Evolutionary conservation across 2,113 vertebrate genomes (phyloP).

Genomic region (Gymnarchus niloticus): DNA sequence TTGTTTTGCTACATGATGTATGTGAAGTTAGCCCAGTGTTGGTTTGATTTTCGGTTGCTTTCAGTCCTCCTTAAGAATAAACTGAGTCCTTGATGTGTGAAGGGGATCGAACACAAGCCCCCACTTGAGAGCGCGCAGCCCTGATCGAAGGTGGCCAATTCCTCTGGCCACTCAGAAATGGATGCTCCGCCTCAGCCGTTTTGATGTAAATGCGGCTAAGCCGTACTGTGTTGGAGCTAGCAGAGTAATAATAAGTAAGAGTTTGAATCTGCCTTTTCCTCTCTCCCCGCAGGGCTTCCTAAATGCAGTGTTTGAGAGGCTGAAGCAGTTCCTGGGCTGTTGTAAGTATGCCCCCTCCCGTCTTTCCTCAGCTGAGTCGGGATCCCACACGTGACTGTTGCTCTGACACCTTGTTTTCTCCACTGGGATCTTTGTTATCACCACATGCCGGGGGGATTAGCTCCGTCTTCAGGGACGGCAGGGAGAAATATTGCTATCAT

Average conservation of each 20-base stretch:
- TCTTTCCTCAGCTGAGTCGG: neutral
- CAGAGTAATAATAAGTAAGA: neutral
- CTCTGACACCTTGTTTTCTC: neutral
- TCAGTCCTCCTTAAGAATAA: neutral
- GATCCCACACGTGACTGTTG: neutral
- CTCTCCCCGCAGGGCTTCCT: constrained; percentile 74
- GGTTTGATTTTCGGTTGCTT: neutral
- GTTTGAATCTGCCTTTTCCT: neutral
- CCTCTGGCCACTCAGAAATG: neutral
- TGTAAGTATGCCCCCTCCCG: constrained; percentile 72
- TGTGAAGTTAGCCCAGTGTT: neutral
- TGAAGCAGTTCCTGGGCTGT: constrained; percentile 90
- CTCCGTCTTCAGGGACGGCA: constrained; percentile 28
- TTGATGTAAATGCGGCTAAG: neutral
- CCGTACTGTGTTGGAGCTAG: neutral
- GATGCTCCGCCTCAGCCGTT: neutral
- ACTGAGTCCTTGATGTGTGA: neutral
- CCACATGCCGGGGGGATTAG: constrained; percentile 25
- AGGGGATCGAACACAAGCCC: neutral
- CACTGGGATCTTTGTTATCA: constrained; percentile 10
- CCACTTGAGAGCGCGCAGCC: neutral
- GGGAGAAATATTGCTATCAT: constrained; percentile 32
- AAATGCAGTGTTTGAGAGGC: constrained; percentile 82
- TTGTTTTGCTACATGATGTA: neutral
- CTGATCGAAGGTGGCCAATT: neutral